These are phyloP conservation scores for Semotilus atromaculatus DNA, from an alignment of 2,797 vertebrate genomes.

Conservation along the genomic window DNA sequence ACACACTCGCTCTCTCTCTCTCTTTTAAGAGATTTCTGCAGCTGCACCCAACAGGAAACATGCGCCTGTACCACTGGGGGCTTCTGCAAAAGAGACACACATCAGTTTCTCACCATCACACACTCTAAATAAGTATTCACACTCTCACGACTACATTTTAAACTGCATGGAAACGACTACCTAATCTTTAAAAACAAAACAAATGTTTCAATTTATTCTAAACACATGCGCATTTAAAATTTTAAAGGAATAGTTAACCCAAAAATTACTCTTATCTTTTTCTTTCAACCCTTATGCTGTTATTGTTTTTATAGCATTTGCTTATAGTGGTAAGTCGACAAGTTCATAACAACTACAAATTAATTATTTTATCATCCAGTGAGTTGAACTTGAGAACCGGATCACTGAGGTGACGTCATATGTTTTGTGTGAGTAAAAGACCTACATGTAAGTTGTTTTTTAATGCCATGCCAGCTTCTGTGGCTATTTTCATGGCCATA, in stretches of 20 bases:
- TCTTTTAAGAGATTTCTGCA: constrained; percentile 74
- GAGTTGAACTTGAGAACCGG: neutral
- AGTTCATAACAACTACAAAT: neutral
- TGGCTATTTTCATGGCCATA: too few relatives aligned
- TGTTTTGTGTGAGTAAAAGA: neutral
- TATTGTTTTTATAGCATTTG: neutral
- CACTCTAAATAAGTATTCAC: neutral
- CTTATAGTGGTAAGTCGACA: neutral
- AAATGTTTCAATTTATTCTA: neutral
- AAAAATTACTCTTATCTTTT: too few relatives aligned
- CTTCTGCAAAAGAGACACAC: constrained; percentile 57
- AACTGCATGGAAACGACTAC: neutral
- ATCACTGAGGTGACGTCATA: neutral
- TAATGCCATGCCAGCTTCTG: too few relatives aligned
- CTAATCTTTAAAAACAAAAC: neutral
- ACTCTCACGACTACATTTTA: constrained; percentile 1
- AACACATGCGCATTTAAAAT: neutral
- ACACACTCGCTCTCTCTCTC: constrained; percentile 52
- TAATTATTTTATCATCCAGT: neutral
- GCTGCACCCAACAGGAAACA: constrained; percentile 74
- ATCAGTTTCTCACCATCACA: constrained; percentile 42
- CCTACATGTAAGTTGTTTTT: too few relatives aligned
- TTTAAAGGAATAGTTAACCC: neutral
- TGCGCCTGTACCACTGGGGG: constrained; percentile 52
- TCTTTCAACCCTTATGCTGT: too few relatives aligned